Percentiles rank a stretch among this genome's conserved stretches.
Evolutionary conservation across 2,797 vertebrate genomes (phyloP).

Genomic region (Columba guinea): DNA sequence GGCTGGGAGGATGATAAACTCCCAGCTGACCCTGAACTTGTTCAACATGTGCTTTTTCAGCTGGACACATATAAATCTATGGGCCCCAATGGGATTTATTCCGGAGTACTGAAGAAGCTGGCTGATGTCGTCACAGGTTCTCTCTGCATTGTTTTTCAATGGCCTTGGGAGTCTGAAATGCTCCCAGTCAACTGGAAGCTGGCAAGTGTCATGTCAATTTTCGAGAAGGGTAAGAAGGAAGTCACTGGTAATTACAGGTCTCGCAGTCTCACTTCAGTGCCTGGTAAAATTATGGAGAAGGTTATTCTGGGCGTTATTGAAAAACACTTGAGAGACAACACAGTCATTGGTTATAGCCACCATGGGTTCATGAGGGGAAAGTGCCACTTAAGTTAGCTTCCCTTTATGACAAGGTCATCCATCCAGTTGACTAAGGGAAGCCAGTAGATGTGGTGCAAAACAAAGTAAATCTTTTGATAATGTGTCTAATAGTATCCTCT

Average conservation of each 20-base stretch:
- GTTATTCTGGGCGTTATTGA: neutral
- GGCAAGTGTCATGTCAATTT: neutral
- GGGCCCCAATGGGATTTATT: neutral
- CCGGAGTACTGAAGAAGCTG: neutral
- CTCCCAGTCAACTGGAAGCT: neutral
- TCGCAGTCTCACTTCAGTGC: neutral
- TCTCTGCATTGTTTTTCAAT: neutral
- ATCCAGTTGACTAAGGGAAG: neutral
- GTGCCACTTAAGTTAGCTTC: neutral
- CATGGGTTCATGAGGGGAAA: neutral
- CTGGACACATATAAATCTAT: neutral
- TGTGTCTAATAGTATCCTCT: neutral
- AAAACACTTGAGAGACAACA: neutral
- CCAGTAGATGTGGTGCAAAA: neutral
- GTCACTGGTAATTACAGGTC: neutral
- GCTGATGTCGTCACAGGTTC: accelerated
- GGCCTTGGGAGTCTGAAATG: neutral
- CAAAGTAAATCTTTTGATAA: neutral
- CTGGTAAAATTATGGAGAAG: neutral
- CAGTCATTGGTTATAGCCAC: neutral
- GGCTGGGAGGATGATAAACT: neutral
- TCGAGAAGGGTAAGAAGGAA: neutral
- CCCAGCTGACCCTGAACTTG: neutral
- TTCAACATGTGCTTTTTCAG: neutral
- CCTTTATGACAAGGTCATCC: neutral